These are phyloP conservation scores for Geotrupes spiniger DNA, from an alignment of 2,888 invertebrate genomes.

Conservation along the genomic window DNA sequence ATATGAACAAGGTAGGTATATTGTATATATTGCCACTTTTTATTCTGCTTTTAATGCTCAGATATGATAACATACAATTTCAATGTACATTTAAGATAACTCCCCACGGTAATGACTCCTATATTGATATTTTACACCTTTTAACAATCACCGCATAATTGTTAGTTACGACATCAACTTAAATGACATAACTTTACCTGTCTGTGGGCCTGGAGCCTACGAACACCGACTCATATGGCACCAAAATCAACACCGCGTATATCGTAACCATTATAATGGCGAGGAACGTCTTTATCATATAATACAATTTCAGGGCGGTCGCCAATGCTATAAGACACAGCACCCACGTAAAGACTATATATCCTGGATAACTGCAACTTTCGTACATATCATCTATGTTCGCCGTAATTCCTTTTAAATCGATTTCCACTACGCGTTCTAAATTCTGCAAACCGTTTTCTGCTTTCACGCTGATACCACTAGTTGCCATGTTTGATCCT, in stretches of 20 bases:
- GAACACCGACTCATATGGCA: conserved; percentile 36
- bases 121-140: no score
- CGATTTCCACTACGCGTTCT: no score
- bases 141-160: no score
- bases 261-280: conserved; percentile 72
- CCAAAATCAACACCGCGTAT: conserved; percentile 69
- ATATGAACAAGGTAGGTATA: no score
- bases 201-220: neutral
- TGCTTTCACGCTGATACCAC: neutral
- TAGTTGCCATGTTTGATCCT: neutral
- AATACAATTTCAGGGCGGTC: conserved; percentile 87
- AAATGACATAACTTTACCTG: no score
- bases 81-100: no score
- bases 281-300: conserved; percentile 77
- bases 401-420: no score
- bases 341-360: conserved; percentile 92
- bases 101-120: no score
- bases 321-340: conserved; percentile 88
- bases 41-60: no score
- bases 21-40: no score
- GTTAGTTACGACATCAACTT: no score
- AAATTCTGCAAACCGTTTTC: neutral
- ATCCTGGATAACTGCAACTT: conserved; percentile 71
- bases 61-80: no score
- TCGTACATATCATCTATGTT: conserved; percentile 5